A percentile compares a stretch with the other conserved stretches of the same genome.
Conservation (phyloP, 2,797 vertebrate genomes). For the Parauchenoglanis ngamensis region DNA sequence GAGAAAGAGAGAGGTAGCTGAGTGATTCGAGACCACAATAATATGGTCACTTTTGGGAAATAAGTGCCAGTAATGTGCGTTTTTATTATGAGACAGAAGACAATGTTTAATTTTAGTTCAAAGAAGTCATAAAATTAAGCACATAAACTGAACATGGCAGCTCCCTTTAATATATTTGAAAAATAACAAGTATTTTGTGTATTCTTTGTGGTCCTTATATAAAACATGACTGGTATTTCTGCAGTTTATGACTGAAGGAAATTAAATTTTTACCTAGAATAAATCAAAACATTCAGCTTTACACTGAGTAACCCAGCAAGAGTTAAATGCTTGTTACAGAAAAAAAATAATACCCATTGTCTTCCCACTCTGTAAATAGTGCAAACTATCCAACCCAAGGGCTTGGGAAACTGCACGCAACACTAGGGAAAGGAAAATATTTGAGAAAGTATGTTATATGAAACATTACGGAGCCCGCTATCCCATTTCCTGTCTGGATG, state of each 20-base stretch:
- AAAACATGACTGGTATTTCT: neutral
- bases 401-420: slow-evolving; percentile 51
- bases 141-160: neutral
- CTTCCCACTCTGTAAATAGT: slow-evolving; percentile 4
- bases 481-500: slow-evolving; percentile 60
- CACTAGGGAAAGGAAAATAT: slow-evolving; percentile 39
- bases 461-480: slow-evolving; percentile 54
- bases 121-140: neutral
- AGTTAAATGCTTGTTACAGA: slow-evolving; percentile 23
- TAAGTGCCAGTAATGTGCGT: neutral
- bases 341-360: neutral
- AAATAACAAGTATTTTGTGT: slow-evolving; percentile 2
- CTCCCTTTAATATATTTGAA: neutral
- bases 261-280: neutral
- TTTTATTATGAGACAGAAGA: neutral
- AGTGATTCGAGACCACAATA: slow-evolving; percentile 11
- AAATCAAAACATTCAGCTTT: neutral
- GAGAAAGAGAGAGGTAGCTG: neutral
- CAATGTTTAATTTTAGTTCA: neutral
- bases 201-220: slow-evolving; percentile 43
- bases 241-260: neutral
- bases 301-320: neutral
- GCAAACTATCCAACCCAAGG: slow-evolving; percentile 43
- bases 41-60: neutral
- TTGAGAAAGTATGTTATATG: slow-evolving; percentile 50